Conservation (phyloP, 2,113 vertebrate genomes). For the Megaleporinus macrocephalus region DNA sequence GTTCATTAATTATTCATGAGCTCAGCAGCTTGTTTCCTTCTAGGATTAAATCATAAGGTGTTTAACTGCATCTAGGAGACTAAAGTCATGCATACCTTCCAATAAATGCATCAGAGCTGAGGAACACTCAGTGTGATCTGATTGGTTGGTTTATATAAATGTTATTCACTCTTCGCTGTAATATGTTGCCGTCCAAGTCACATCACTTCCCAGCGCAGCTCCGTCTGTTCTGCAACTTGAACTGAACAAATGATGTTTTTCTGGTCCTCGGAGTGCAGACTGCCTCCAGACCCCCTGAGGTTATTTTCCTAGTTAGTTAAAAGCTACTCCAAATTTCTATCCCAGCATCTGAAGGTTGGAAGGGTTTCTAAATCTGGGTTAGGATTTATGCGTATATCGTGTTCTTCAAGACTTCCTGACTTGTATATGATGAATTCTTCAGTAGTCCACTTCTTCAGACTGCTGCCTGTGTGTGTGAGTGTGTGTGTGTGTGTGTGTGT, state of each 20-base stretch:
- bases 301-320: neutral
- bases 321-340: neutral
- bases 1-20: no score
- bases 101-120: no score
- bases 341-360: neutral
- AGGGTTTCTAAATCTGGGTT: neutral
- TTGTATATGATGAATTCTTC: slow-evolving; percentile 36
- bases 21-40: no score
- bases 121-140: no score
- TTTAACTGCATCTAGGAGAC: no score
- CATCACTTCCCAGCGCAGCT: neutral
- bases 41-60: no score
- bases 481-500: neutral
- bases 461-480: neutral
- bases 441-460: neutral
- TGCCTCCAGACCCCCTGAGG: neutral
- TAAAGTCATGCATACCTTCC: no score
- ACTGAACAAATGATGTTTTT: neutral
- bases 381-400: neutral
- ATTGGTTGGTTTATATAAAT: no score
- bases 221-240: neutral
- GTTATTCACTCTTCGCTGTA: no score
- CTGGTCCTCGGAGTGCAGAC: neutral
- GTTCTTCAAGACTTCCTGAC: neutral
- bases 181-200: neutral